A percentile compares a stretch with the other conserved stretches of the same genome.
phyloP scores from a whole-genome alignment of 1,140 invertebrate species.

The Hyles euphorbiae region DNA sequence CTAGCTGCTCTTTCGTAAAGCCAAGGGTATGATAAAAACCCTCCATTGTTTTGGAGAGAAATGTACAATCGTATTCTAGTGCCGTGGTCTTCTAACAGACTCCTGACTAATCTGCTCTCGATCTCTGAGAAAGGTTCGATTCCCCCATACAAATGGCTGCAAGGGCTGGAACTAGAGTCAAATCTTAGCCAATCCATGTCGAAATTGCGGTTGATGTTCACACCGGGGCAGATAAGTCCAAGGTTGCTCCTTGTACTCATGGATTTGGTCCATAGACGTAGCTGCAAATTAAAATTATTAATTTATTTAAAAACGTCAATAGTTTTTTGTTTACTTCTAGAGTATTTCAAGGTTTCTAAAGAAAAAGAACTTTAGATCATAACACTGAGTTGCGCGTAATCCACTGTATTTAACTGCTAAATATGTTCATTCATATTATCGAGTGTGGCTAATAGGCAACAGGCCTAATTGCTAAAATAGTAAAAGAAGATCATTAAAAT shows the following conservation, averaged over 20 bases:
- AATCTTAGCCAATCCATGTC: slow-evolving; percentile 46
- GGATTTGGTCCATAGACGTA: slow-evolving; percentile 48
- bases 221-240: slow-evolving; percentile 51
- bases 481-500: no score
- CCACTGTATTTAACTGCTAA: no score
- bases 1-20: slow-evolving; percentile 53
- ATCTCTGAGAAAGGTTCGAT: slow-evolving; percentile 44
- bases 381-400: no score
- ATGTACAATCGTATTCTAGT: slow-evolving; percentile 38
- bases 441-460: no score
- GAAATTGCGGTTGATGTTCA: slow-evolving; percentile 57
- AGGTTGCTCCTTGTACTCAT: slow-evolving; percentile 38
- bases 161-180: slow-evolving; percentile 53
- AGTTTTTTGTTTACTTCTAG: no score
- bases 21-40: slow-evolving; percentile 54
- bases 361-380: no score
- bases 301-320: no score
- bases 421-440: no score
- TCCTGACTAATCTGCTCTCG: slow-evolving; percentile 35
- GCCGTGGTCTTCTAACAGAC: slow-evolving; percentile 31
- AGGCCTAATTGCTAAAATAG: no score
- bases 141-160: slow-evolving; percentile 49
- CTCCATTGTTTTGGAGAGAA: slow-evolving; percentile 52
- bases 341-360: no score
- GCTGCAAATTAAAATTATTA: slow-evolving; percentile 30